phyloP scores from a whole-genome alignment of 2,113 vertebrate species.

The Anthoscopus minutus region DNA sequence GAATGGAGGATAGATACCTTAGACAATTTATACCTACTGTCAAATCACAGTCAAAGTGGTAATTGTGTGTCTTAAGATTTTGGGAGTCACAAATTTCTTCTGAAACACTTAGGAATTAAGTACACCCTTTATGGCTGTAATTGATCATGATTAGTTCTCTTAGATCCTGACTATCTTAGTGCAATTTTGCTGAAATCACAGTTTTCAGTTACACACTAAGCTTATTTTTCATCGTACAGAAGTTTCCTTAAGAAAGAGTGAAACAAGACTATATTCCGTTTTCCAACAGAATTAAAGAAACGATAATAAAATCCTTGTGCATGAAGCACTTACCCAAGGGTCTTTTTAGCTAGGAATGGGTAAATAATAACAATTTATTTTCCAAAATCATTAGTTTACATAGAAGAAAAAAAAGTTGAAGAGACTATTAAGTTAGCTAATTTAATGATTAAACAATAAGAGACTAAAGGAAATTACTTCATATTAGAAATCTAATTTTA shows the following conservation, averaged over 20 bases:
- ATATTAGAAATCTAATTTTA: not conserved
- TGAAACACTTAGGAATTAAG: not conserved
- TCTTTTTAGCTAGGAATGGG: not conserved
- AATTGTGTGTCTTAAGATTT: not conserved
- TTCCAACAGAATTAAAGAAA: not conserved
- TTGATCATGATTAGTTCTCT: not conserved
- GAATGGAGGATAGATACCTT: not conserved
- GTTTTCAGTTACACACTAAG: not conserved
- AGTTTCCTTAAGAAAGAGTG: not conserved
- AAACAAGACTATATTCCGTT: not conserved
- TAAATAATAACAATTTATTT: not conserved
- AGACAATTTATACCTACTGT: not conserved
- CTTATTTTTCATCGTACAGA: not conserved
- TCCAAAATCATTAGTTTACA: not conserved
- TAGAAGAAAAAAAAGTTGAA: not conserved
- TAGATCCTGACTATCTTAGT: not conserved
- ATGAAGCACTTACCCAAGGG: not conserved
- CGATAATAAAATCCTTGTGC: not conserved
- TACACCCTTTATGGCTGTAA: not conserved
- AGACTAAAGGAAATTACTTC: not conserved
- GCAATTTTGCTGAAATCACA: not conserved
- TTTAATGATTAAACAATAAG: not conserved
- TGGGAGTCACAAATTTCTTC: not conserved
- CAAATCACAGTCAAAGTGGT: not conserved
- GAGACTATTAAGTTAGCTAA: not conserved